Conservation (phyloP, 1,140 invertebrate species). For the Pararge aegeria region DNA sequence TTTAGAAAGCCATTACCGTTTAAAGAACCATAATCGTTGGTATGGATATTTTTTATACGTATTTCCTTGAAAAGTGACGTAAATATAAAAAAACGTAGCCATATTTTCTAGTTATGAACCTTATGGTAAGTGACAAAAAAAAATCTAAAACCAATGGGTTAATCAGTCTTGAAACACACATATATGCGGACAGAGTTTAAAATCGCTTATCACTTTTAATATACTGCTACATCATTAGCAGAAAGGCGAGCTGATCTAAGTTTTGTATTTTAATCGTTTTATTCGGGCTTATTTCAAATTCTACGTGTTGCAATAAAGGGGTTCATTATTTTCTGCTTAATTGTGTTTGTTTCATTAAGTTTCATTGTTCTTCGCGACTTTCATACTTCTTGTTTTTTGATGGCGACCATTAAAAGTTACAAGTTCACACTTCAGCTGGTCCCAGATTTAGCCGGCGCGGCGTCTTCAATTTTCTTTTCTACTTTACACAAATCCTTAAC, state of each 20-base stretch:
- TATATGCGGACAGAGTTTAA: neutral
- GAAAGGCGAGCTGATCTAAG: slow-evolving; percentile 36
- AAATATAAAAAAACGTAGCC: too few relatives aligned
- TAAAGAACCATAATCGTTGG: too few relatives aligned
- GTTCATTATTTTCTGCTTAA: slow-evolving; percentile 41
- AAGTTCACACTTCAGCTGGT: slow-evolving; percentile 3
- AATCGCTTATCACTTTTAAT: neutral
- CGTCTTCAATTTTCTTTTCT: neutral
- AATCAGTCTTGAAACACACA: too few relatives aligned
- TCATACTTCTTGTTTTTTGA: slow-evolving; percentile 18
- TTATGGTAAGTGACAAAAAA: too few relatives aligned
- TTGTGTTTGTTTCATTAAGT: slow-evolving; percentile 31
- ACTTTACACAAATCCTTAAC: neutral
- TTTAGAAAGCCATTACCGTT: too few relatives aligned
- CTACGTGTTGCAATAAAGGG: slow-evolving; percentile 36
- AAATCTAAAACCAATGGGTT: too few relatives aligned
- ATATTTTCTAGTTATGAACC: too few relatives aligned
- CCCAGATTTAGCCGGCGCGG: neutral
- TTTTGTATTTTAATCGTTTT: slow-evolving; percentile 52
- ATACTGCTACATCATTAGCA: slow-evolving; percentile 30
- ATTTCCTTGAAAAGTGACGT: too few relatives aligned
- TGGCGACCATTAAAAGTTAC: slow-evolving; percentile 19
- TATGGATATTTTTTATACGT: too few relatives aligned
- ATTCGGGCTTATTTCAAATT: slow-evolving; percentile 39
- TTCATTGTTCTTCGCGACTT: slow-evolving; percentile 18